Base-by-base conservation (phyloP, 1,140 invertebrate genomes). In the Drosophila parabipectinata region DNA sequence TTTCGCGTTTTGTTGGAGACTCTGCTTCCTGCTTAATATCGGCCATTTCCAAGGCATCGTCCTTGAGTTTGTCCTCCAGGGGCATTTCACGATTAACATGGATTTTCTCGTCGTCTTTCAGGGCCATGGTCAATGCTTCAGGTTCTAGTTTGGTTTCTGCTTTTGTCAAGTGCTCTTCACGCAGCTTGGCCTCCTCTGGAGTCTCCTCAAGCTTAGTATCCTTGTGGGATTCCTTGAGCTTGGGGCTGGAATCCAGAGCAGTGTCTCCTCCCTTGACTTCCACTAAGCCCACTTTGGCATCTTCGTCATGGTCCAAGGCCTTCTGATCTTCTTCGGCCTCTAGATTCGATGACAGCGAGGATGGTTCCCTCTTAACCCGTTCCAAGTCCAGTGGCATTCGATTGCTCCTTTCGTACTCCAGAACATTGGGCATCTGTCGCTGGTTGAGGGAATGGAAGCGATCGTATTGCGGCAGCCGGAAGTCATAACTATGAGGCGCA, bases 401-500 rank as follows among this genome's bases (percentile, higher is more conserved):
- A 34, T 71, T 71, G 10, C 15, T 12, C 9, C 59, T 76, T 4
- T 52, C 68, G 37, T 58, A 75, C 1, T 81, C 77, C 1, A 62
- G 28, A 39, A 62, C 56, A 45, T 56, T 61, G 3, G 63, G 54
- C 50, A 57, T 24, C 0, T 41, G 47, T 0, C 54, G 74, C n/a
- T 78, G 68, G 1, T 26, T 68, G 1, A 56, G 4, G 0, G 48
- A 10, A 18, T 61, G 59, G 2, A 68, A 61, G 8, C 55, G 75
- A 12, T 79, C 66, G n/a, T 57, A 61, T 1, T 75, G 64, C 0
- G 78, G 71, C 44, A 66, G 5, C 2, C 45, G 71, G 9, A 66
- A 76, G 45, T 82, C 82, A 1, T 76, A 76, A 50, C 52, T 78
- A 9, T 75, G 62, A 0, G 77, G 82, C 39, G 44, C 4, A 0